Evolutionary conservation across 2,113 vertebrate species (phyloP).

Genomic region (Ageneiosus marmoratus): DNA sequence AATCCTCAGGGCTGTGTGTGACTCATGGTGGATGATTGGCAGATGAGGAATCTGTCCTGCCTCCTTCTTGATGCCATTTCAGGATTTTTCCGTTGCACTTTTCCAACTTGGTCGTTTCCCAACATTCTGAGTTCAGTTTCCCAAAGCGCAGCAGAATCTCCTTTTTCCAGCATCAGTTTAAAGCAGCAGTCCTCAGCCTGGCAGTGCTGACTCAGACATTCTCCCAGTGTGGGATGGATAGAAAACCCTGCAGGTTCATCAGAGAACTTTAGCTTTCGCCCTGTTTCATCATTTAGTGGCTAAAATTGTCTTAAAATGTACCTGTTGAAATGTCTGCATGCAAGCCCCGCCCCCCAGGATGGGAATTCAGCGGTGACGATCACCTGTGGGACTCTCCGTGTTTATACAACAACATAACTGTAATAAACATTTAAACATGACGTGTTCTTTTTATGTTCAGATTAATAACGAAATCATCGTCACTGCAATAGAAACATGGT

Average conservation of each 20-base stretch:
- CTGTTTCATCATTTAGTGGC: too few relatives aligned
- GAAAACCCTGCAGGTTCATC: not conserved
- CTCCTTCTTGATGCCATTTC: not conserved
- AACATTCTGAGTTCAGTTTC: not conserved
- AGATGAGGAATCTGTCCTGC: not conserved
- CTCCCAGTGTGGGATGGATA: not conserved
- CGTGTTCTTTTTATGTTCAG: not conserved
- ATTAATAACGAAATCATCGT: not conserved
- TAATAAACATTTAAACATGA: not conserved
- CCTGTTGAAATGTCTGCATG: not conserved
- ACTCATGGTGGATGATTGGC: not conserved
- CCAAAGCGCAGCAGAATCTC: not conserved
- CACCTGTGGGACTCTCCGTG: not conserved
- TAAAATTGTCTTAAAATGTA: not conserved
- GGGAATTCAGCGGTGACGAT: too few relatives aligned
- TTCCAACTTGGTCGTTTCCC: conserved; percentile 4
- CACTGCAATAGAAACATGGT: not conserved
- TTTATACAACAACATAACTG: not conserved
- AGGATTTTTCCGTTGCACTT: conserved; percentile 5
- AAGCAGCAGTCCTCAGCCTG: too few relatives aligned
- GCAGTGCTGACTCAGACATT: not conserved
- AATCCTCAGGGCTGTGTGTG: not conserved
- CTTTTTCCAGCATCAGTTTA: too few relatives aligned
- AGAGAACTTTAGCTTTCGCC: not conserved
- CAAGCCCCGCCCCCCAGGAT: not conserved